A percentile compares a stretch with the other conserved stretches of the same genome.
phyloP scores from a whole-genome alignment of 2,113 vertebrate species.

The Chauna torquata region DNA sequence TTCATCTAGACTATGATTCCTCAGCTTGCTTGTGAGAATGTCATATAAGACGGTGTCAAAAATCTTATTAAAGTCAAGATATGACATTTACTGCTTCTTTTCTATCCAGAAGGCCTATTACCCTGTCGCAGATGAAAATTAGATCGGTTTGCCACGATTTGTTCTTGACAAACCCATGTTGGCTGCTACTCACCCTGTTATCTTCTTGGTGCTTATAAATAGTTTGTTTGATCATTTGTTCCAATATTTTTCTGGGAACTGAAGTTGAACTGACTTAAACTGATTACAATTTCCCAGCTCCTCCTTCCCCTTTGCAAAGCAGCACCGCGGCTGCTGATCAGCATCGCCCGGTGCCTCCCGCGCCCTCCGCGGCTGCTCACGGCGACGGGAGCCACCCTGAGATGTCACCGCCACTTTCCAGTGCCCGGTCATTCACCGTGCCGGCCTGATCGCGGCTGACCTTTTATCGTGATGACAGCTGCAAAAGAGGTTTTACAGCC shows the following conservation, averaged over 20 bases:
- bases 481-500: not conserved
- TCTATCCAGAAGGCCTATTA: conserved; percentile 70
- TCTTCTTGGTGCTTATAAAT: conserved; percentile 71
- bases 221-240: conserved; percentile 75
- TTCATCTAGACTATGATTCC: conserved; percentile 54
- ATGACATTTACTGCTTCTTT: conserved; percentile 71
- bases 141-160: conserved; percentile 71
- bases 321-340: accelerated
- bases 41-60: conserved; percentile 68
- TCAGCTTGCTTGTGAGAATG: conserved; percentile 64
- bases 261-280: conserved; percentile 63
- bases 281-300: conserved; percentile 39
- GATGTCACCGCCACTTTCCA: not conserved
- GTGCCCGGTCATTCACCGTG: accelerated
- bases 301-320: not conserved
- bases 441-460: not conserved
- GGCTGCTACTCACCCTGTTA: conserved; percentile 71
- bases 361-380: not conserved
- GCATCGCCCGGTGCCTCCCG: accelerated
- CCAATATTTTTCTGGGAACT: conserved; percentile 69
- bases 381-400: not conserved
- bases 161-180: conserved; percentile 72
- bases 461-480: not conserved
- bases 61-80: conserved; percentile 73
- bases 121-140: conserved; percentile 73